Base-by-base conservation (phyloP, 2,888 invertebrate genomes). In the Caenorhabditis macrosperma region DNA sequence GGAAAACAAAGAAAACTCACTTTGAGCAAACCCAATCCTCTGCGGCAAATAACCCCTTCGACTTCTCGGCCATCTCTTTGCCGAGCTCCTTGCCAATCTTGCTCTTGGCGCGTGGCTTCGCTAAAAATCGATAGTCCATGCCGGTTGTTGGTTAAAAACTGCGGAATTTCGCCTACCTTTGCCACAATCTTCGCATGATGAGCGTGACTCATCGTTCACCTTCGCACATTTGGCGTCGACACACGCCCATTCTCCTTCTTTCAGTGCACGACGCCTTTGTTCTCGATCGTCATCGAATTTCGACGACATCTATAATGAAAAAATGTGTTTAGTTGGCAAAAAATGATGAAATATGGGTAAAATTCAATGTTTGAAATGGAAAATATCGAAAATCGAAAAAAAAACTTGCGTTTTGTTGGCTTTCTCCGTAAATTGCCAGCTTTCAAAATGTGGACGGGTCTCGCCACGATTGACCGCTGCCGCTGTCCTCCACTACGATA, bases 11-110 rank as follows among this genome's bases (percentile, higher is more conserved):
- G 38, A 57, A 79, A 80, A 78, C 86, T 63, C 50, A 93, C 93
- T 97, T 97, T 92, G 95, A 96, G 92, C 99, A 99, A 91, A 97
- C 96, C 99, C 99, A 99, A 92, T 99, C 99, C 91, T 99, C 98
- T 41, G 99, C 98, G 92, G 96, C 96, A 91, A 94, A 94, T 78
- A 97, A 93, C n/a, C 97, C 97, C 68, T 90, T 89, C 30, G 90
- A 89, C 92, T 98, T 98, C 91, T 99, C 99, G 0, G 99, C 99
- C 38, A 97, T 96, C 24, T 95, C 95, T 92, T 98, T 98, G 3
- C 99, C 99, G 87, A 99, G 97, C 92, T 98, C 98, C 77, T 95
- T 95, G 0, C 97, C 92, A 50, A 63, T 75, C n/a, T 74, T 72
- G 38, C 76, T 82, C 63, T 86, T 88, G 0, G 86, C 74, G 81